Evolutionary conservation across 2,797 vertebrate species (phyloP).

Genomic region (Hephaestus fuliginosus): DNA sequence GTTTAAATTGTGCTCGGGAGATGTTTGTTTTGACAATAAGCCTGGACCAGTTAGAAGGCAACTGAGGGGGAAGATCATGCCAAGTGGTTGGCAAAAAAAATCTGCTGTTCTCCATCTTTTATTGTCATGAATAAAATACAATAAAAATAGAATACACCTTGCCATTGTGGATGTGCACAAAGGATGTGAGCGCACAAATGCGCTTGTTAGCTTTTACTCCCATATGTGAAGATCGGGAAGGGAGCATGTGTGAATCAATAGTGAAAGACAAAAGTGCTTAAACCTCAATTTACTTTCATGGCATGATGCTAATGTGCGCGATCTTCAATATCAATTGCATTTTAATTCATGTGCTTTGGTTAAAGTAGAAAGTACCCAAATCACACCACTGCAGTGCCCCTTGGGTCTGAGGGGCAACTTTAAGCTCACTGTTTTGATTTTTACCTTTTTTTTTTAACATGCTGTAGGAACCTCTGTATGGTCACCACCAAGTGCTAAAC

Average conservation of each 20-base stretch:
- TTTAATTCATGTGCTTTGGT: neutral
- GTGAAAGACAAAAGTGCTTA: neutral
- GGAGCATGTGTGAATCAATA: neutral
- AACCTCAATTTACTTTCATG: constrained; percentile 9
- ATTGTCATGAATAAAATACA: constrained; percentile 10
- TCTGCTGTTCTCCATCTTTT: constrained; percentile 11
- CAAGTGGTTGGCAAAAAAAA: constrained; percentile 29
- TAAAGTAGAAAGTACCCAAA: neutral
- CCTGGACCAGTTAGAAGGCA: constrained; percentile 39
- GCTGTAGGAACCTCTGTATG: neutral
- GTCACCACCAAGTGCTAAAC: neutral
- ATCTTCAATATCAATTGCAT: neutral
- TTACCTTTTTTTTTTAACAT: too few species aligned
- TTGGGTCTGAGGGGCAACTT: neutral
- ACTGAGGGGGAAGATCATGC: constrained; percentile 13
- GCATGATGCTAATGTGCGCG: neutral
- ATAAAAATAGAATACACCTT: constrained; percentile 9
- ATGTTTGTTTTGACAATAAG: constrained; percentile 62
- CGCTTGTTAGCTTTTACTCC: constrained; percentile 6
- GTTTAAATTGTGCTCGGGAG: constrained; percentile 59
- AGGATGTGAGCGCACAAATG: constrained; percentile 15
- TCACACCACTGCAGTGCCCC: too few species aligned
- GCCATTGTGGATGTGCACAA: constrained; percentile 18
- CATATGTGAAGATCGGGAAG: constrained; percentile 6
- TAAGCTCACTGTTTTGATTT: neutral